phyloP scores from a whole-genome alignment of 2,113 vertebrate genomes.

The Dipodomys ordii region DNA sequence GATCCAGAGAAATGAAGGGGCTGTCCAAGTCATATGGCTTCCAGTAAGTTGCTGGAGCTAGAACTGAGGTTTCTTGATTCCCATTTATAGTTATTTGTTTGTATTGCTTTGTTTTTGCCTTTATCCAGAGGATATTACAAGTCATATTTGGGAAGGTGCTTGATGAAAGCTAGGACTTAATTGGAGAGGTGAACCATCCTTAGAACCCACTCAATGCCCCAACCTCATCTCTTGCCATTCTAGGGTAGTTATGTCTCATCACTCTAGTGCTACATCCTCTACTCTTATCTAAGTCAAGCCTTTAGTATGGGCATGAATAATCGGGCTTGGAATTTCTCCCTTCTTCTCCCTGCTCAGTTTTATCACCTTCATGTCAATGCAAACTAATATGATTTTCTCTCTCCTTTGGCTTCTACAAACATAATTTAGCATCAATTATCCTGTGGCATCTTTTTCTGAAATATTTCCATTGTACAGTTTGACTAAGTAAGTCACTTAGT shows the following conservation, averaged over 20 bases:
- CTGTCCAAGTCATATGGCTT: constrained; percentile 4
- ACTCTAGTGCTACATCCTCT: not conserved
- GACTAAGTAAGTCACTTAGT: not conserved
- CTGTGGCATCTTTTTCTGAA: not conserved
- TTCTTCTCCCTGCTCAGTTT: not conserved
- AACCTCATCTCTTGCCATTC: not conserved
- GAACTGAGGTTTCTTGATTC: constrained; percentile 28
- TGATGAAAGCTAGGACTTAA: not conserved
- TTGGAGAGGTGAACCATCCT: not conserved
- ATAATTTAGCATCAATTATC: not conserved
- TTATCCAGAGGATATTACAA: constrained; percentile 4
- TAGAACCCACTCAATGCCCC: not conserved
- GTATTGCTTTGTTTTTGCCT: not conserved
- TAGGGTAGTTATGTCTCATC: not conserved
- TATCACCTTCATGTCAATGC: not conserved
- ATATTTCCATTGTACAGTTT: not conserved
- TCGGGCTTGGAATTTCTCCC: no score
- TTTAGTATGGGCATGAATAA: not conserved
- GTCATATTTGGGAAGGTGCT: not conserved
- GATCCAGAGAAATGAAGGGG: constrained; percentile 57
- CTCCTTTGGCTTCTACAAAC: constrained; percentile 8
- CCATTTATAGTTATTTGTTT: not conserved
- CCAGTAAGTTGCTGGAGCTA: not conserved
- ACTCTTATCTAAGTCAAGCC: not conserved
- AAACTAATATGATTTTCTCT: not conserved